Conservation (phyloP, 35 echinoderm and acorn worm genomes). For the Ptychodera flava region DNA sequence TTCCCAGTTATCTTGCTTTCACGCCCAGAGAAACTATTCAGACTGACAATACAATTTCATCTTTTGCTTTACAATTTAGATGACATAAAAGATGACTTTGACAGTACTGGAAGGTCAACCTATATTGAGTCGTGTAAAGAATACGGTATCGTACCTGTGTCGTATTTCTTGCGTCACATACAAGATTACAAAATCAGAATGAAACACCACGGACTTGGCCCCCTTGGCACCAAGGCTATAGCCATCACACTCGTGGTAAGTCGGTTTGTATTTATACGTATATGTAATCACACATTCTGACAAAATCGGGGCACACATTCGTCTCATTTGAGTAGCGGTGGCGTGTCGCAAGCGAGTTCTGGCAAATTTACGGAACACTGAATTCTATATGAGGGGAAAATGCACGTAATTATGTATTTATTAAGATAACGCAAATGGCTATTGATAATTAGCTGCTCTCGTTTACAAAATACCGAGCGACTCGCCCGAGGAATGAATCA, state of each 20-base stretch:
- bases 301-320: neutral
- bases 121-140: conserved; percentile 78
- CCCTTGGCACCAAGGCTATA: conserved; percentile 82
- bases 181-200: conserved; percentile 52
- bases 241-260: conserved; percentile 86
- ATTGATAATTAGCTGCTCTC: too few relatives aligned
- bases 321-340: neutral
- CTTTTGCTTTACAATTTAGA: too few relatives aligned
- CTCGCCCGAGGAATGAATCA: too few relatives aligned
- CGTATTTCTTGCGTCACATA: conserved; percentile 87
- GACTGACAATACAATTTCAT: too few relatives aligned
- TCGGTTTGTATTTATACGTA: neutral
- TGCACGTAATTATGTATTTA: neutral
- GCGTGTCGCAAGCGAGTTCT: neutral
- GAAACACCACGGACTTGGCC: conserved; percentile 96
- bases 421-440: too few relatives aligned
- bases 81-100: conserved; percentile 66
- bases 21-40: too few relatives aligned
- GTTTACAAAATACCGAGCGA: too few relatives aligned
- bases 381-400: neutral
- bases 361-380: neutral
- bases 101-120: conserved; percentile 69
- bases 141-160: conserved; percentile 76
- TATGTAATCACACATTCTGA: neutral
- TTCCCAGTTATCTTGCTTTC: too few relatives aligned